Evolutionary conservation across 2,888 invertebrate genomes (phyloP), one percentile per base, ranked within the genome.

Genomic region (Parnassius apollo): DNA sequence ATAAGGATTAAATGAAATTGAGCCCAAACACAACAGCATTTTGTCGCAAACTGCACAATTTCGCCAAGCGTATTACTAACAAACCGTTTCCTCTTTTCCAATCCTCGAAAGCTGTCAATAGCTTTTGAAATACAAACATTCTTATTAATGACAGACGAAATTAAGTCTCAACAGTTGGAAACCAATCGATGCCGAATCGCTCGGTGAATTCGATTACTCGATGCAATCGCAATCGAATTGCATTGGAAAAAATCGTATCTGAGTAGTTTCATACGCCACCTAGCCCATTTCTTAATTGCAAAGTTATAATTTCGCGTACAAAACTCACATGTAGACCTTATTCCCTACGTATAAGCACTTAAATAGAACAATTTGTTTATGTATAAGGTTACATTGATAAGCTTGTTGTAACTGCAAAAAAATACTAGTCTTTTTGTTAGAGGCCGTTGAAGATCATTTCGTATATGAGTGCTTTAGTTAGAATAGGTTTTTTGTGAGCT

Each of bases 121-220:
- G 42, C 25, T 49, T 48, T 57, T 42, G 62, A 62, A 62, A 2
- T 44, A 45, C 46, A 51, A 51, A 64, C 60, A 60, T 60, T 48
- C 56, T 60, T 64, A 64, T 57, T 64, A 59, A 60, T 60, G 56
- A 63, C 63, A 65, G 59, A 55, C 62, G 65, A 65, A 53, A 59
- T 60, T 35, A 61, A 60, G 51, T 64, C 55, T 57, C 66, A 67
- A 67, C 68, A 65, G 67, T 64, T 67, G 71, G 69, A 67, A 70
- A 68, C 56, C 65, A 65, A 69, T 68, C 66, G 68, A 66, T 69
- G 66, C 57, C 56, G 58, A 70, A 66, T 68, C 68, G 66, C 69
- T 68, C 67, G 66, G 56, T 61, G 66, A 64, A 73, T 71, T 74
- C 73, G 73, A 74, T 75, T 71, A 71, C 68, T 69, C 69, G 64